Base-by-base conservation (phyloP, 2,113 vertebrate genomes). In the Megaceryle torquata region DNA sequence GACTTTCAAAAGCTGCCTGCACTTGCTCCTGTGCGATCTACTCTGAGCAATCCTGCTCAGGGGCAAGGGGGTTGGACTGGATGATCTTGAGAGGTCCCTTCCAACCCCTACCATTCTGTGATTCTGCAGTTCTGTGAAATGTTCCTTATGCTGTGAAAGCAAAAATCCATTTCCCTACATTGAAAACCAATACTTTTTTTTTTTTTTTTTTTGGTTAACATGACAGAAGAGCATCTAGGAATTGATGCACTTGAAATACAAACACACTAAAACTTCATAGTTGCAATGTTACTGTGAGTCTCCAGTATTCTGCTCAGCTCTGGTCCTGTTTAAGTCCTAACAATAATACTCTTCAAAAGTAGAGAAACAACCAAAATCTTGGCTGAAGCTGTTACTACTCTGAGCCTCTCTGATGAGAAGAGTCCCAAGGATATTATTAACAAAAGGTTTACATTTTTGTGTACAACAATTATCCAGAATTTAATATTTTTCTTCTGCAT, bases 401-500 rank as follows among this genome's bases (percentile, higher is more conserved):
- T 31, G 51, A 88, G 50, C 11, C 54, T 63, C 74, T 88, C 37
- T 80, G 56, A 91, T 61, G 74, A 46, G 53, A 81, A 46, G 54
- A 39, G 67, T 81, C 59, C 11, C 50, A 64, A 93, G 70, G 65
- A 50, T 64, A 43, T 26, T 81, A 86, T 39, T 61, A 96, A 63
- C 72, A 76, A 7, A 43, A 65, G 13, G 16, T 81, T 95, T 94
- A 90, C 5, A 14, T 57, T 43, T 26, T 56, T 81, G 60, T 82
- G 37, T 89, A 56, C n/a, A 89, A 20, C 61, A 82, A 33, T 91
- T 84, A 89, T 12, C 29, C 43, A 87, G 43, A 68, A 75, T 82
- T 68, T 59, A 80, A 31, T 41, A 51, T 70, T 93, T 94, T 92
- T 37, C 78, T 94, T n/a, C 67, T 77, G 17, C 69, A 48, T 95